Base-by-base conservation (phyloP, 2,113 vertebrate species). In the Phaethornis superciliosus region DNA sequence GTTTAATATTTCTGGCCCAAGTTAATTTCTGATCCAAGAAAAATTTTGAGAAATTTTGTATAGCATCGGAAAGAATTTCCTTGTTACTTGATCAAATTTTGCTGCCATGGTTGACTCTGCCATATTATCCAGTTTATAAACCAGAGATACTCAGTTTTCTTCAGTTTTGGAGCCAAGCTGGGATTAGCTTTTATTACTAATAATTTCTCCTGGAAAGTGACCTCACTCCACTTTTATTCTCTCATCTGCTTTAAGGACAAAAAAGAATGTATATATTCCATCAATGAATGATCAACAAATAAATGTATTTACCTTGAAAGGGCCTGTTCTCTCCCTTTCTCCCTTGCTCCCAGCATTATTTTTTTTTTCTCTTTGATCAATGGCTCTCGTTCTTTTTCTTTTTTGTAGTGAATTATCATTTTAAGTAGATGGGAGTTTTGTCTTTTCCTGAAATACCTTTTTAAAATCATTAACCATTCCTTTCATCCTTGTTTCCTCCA, bases 61-160 rank as follows among this genome's bases (percentile, higher is more conserved):
- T 26, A 62, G 30, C 7, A 32, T 4, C 62, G 47, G 14, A 86
- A 83, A 81, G 16, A 40, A 27, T 6, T 3, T 46, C 5, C 16
- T 62, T 16, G 6, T 62, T 81, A 27, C 46, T 58, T 81, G 21
- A 65, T 49, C 2, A 1, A 14, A 65, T 70, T 84, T 54, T 86
- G 20, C 7, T 47, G 4, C 40, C 9, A 2, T 15, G 58, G 35
- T 8, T 47, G 76, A 30, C 4, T 0, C 0, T 33, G 17, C 5
- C 1, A 4, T n/a, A 30, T 59, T 55, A 32, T 33, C 11, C 6
- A 11, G 47, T 72, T 56, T 26, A 52, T 72, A 42, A 82, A 75
- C 14, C 4, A 68, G 7, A 30, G 18, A 21, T 70, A 32, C 4
- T 15, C 12, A 35, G 17, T 19, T 10, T 13, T 24, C 22, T 63